These are phyloP conservation scores for Drosophila birchii DNA, from an alignment of 2,888 invertebrate genomes.

Conservation along the genomic window DNA sequence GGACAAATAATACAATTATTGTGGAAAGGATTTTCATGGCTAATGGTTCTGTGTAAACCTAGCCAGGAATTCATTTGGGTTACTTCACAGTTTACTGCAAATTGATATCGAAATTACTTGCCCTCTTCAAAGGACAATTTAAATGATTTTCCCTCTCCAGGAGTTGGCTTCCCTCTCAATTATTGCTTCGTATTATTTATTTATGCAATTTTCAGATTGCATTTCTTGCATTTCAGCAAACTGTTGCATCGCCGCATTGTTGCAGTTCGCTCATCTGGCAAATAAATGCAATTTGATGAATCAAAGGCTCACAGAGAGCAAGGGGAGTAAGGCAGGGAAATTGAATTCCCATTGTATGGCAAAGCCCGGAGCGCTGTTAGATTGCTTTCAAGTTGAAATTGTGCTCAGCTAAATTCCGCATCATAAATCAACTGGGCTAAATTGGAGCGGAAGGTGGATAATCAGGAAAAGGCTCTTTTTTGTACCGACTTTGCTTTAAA, in stretches of 20 bases:
- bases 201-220: conserved; percentile 38
- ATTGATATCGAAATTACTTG: conserved; percentile 10
- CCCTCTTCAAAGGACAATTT: background rate
- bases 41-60: background rate
- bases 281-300: conserved; percentile 45
- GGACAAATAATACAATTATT: conserved; percentile 2
- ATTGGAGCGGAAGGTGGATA: conserved; percentile 38
- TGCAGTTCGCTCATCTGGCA: conserved; percentile 40
- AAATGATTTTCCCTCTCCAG: background rate
- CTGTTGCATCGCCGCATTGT: conserved; percentile 45
- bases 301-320: conserved; percentile 9
- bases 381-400: conserved; percentile 36
- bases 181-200: conserved; percentile 35
- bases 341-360: conserved; percentile 37
- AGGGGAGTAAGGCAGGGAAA: conserved; percentile 11
- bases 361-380: conserved; percentile 9
- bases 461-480: conserved; percentile 32
- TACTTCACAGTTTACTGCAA: background rate
- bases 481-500: conserved; percentile 12
- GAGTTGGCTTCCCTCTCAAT: conserved; percentile 13
- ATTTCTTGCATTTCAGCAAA: conserved; percentile 14
- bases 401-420: conserved; percentile 22
- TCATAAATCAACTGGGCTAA: conserved; percentile 46
- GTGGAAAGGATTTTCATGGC: background rate
- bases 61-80: background rate